Evolutionary conservation across 2,888 invertebrate species (phyloP).

Genomic region (Catocala sponsa): DNA sequence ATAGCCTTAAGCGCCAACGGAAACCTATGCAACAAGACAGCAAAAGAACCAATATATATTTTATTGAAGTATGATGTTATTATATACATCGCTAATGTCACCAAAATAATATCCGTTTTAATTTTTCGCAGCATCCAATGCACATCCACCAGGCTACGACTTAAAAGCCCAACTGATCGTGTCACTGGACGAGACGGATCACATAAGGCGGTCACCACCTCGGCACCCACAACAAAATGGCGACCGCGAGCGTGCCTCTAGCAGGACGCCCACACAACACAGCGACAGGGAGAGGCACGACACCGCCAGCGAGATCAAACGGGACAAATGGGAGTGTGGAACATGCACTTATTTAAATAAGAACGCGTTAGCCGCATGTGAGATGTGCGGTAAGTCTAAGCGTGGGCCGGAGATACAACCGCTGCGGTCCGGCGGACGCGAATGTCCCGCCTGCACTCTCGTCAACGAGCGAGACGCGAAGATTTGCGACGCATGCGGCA

Average conservation of each 20-base stretch:
- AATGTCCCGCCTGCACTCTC: constrained; percentile 92
- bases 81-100: neutral
- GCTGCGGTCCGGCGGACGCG: constrained; percentile 91
- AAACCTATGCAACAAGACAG: too few relatives aligned
- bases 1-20: too few relatives aligned
- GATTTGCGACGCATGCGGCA: constrained; percentile 91
- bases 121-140: constrained; percentile 50
- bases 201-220: constrained; percentile 60
- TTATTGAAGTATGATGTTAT: too few relatives aligned
- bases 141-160: constrained; percentile 68
- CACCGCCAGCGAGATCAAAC: constrained; percentile 40
- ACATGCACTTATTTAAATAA: constrained; percentile 92
- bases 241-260: constrained; percentile 55
- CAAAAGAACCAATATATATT: too few relatives aligned
- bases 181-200: constrained; percentile 78
- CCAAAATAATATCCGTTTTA: neutral
- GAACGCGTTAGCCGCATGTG: constrained; percentile 88
- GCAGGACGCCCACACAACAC: constrained; percentile 44
- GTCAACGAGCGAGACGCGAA: constrained; percentile 91
- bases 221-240: constrained; percentile 58
- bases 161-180: constrained; percentile 80
- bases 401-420: constrained; percentile 89
- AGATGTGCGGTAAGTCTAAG: constrained; percentile 92
- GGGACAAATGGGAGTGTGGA: constrained; percentile 90
- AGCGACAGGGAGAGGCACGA: constrained; percentile 43